Conservation (phyloP, 1,140 invertebrate species). For the Triops longicaudatus region DNA sequence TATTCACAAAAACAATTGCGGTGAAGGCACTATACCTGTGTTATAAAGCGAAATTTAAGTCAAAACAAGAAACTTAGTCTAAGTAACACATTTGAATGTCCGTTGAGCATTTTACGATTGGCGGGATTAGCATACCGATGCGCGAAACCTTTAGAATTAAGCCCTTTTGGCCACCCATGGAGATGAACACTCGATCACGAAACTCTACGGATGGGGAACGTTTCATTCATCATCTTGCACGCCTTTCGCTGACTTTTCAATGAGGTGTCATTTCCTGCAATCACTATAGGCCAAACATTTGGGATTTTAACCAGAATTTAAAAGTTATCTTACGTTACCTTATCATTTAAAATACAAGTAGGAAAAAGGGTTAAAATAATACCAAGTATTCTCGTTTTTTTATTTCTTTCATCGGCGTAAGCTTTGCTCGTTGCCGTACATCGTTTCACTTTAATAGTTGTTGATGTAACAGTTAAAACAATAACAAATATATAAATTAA, state of each 20-base stretch:
- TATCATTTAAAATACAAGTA: no score
- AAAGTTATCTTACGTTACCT: not conserved
- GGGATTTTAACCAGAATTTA: not conserved
- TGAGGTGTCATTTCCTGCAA: not conserved
- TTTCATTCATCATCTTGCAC: not conserved
- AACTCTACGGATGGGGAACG: not conserved
- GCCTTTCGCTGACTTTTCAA: not conserved
- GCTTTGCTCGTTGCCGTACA: no score
- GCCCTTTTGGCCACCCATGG: slow-evolving; percentile 2
- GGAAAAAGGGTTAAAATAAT: no score
- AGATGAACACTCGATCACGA: slow-evolving; percentile 6
- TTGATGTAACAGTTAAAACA: no score
- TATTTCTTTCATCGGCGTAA: no score
- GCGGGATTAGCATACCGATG: not conserved
- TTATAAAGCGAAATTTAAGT: no score
- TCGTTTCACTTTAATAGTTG: no score
- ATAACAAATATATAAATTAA: no score
- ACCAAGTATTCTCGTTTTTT: no score
- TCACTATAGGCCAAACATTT: not conserved
- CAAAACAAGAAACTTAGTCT: not conserved
- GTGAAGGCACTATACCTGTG: no score
- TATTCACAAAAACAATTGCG: no score
- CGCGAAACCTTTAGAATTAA: not conserved
- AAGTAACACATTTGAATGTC: not conserved
- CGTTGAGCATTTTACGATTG: not conserved